Conservation (phyloP, 2,888 invertebrate genomes). For the Syritta pipiens region DNA sequence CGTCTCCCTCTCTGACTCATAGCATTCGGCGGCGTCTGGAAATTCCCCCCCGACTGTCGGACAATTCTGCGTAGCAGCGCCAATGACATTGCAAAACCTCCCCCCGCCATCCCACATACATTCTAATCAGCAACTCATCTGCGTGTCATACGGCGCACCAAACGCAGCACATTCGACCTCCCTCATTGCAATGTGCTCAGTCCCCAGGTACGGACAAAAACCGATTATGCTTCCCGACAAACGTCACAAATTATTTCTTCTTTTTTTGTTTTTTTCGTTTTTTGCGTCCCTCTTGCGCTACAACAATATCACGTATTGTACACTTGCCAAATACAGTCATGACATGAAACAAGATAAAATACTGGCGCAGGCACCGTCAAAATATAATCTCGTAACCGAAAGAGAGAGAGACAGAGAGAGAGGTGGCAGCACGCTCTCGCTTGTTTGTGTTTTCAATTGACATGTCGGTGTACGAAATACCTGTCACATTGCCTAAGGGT, state of each 20-base stretch:
- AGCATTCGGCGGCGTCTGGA: no score
- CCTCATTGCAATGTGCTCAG: conserved; percentile 28
- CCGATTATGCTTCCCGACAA: conserved; percentile 40
- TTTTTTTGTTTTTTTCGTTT: not conserved
- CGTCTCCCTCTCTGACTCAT: no score
- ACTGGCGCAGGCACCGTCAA: conserved; percentile 55
- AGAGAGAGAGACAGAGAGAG: conserved; percentile 4
- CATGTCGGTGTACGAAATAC: conserved; percentile 31
- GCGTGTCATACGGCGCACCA: no score
- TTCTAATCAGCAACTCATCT: no score
- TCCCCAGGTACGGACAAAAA: not conserved
- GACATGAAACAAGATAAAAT: conserved; percentile 60
- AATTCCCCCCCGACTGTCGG: no score
- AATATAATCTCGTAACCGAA: conserved; percentile 42
- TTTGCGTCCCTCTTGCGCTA: not conserved
- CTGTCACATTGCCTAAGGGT: conserved; percentile 26
- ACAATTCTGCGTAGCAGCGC: no score
- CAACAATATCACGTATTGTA: conserved; percentile 38
- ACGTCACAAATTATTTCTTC: conserved; percentile 32
- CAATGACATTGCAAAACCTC: no score
- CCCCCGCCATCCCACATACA: no score
- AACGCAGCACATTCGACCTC: conserved; percentile 1
- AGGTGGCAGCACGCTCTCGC: not conserved
- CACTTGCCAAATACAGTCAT: conserved; percentile 59
- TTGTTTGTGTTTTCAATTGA: conserved; percentile 31